Evolutionary conservation across 2,113 vertebrate species (phyloP), one percentile per base, ranked within the genome.

Genomic region (Panthera uncia): DNA sequence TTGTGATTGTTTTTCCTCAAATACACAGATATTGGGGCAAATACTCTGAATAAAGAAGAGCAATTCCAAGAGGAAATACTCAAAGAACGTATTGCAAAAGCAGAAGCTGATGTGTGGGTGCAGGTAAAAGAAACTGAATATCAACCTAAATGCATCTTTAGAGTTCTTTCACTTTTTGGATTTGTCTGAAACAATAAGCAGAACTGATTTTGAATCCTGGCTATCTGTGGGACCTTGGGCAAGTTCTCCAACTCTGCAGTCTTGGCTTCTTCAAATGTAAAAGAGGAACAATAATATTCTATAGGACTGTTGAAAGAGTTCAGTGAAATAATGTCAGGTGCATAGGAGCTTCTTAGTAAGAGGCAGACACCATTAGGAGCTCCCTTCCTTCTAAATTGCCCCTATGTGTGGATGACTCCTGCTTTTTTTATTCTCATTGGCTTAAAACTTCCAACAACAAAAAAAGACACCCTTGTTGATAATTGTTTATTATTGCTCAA

Each of bases 11-110:
- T 96, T 98, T 74, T 86, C 78, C 94, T 97, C 93, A 91, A 69
- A 86, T 88, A 52, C 50, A 31, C 95, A 99, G 99, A 97, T 63
- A 97, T 98, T 18, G 98, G 98, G 63, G 87, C 88, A 98, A 69
- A 88, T 73, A 89, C 98, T 98, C 94, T 98, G 84, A 31, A 88
- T 48, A 48, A 97, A 81, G 91, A 98, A 91, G 78, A 82, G 1
- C 9, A 96, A 69, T 85, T 94, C 88, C 87, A 95, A 92, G 95
- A 98, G 76, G 41, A 31, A 84, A 21, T 96, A 41, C n/a, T 97
- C 93, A 95, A 90, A 85, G 97, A 98, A 79, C 29, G 0, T 63
- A 97, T 98, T 97, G 97, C 96, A 71, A 98, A 98, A 97, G 84
- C 97, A 48, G 98, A 97, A 95, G 95, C 95, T 63, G 92, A 96